Evolutionary conservation across 2,888 invertebrate genomes (phyloP).

Genomic region (Stenchaetothrips biformis): DNA sequence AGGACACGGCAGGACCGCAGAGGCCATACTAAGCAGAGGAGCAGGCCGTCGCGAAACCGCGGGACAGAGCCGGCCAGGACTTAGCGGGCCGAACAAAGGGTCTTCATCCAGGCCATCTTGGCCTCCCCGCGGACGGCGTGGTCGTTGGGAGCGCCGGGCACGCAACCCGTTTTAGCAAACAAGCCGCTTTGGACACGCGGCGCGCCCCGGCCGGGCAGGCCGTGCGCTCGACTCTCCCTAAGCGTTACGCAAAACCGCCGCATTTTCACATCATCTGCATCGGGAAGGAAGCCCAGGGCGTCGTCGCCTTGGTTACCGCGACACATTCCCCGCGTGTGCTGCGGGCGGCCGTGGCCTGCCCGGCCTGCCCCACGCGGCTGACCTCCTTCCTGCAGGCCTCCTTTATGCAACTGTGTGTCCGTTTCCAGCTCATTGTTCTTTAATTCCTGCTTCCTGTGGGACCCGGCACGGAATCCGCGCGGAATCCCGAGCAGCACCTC

Average conservation of each 20-base stretch:
- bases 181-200: too few species aligned
- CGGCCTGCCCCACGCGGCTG: not conserved
- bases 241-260: slow-evolving; percentile 16
- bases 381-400: not conserved
- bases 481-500: not conserved
- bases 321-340: not conserved
- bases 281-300: not conserved
- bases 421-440: slow-evolving; percentile 16
- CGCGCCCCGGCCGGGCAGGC: not conserved
- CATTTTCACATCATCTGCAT: slow-evolving; percentile 22
- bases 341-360: too few species aligned
- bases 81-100: too few species aligned
- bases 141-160: too few species aligned
- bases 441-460: slow-evolving; percentile 22
- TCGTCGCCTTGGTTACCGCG: not conserved
- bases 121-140: too few species aligned
- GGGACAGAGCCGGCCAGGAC: too few species aligned
- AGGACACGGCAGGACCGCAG: too few species aligned
- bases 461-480: not conserved
- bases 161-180: too few species aligned
- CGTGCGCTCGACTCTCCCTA: not conserved
- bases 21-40: too few species aligned
- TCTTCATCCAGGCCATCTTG: too few species aligned
- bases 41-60: too few species aligned
- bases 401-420: slow-evolving; percentile 19